Evolutionary conservation across 2,888 invertebrate genomes (phyloP), one percentile per base, ranked within the genome.

Genomic region (Macrophya annulata): DNA sequence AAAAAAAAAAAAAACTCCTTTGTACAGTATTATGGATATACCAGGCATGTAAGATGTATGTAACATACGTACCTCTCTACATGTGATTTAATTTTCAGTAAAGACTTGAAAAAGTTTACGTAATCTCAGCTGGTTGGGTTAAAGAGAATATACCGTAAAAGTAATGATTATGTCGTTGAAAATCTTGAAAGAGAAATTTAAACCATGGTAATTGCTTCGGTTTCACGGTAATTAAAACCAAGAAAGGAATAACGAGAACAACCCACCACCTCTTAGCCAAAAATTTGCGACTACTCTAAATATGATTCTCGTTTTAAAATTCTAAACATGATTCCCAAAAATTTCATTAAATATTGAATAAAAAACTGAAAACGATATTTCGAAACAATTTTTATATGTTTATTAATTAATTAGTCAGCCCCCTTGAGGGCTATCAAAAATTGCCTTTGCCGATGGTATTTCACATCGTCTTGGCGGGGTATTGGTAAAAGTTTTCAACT

Each of bases 401-500:
- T 55, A 37, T 25, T n/a, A 48, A 12, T 51, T 31, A 31, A 55
- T 55, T 76, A 17, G 31, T 43, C 77, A 77, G 92, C 92, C 92
- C 92, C 92, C 92, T 91, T 89, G 92, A 92, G 93, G 92, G 92
- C 96, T 95, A 95, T 93, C 96, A 97, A 97, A 97, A 97, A 97
- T 97, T 97, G 97, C 96, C 97, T 95, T 96, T 95, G 96, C 95
- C 96, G 96, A 96, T 96, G 96, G 95, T 96, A 96, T 97, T 97
- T 96, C 97, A 97, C 96, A 96, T 96, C 96, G 96, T 95, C 96
- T 95, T 94, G 96, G 96, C 97, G 96, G 97, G 97, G 96, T 97
- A 97, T 97, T 97, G 97, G 97, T 97, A 96, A 97, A 96, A 97
- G 97, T 97, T 97, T 97, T 97, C 97, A 97, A 97, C 96, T 97